Evolutionary conservation across 2,113 vertebrate genomes (phyloP), one percentile per base, ranked within the genome.

Genomic region (Grantiella picta): DNA sequence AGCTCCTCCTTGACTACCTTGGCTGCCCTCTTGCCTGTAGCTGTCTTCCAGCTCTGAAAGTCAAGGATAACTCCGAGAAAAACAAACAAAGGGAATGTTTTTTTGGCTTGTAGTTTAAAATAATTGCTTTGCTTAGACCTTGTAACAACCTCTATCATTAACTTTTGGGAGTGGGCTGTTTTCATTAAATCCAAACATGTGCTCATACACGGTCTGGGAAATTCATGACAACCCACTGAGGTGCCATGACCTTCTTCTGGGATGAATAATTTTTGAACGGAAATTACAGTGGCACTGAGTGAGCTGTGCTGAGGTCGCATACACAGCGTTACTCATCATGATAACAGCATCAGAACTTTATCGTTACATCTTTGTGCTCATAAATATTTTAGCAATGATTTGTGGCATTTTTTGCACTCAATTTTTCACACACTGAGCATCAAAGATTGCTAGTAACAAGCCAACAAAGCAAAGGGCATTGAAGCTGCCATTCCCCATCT

Each of bases 371-470:
- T 82, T 66, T 65, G 61, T 38, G 17, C 73, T 92, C 79, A 88
- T 92, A 92, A 95, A 75, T 93, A 91, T 92, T 93, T 91, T 82
- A 91, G 42, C 33, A 73, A 70, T 63, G 52, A 83, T 94, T 86
- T 88, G 50, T 90, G 75, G 42, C 82, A 91, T 90, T 90, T 90
- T 90, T 89, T 95, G 61, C 70, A 65, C 73, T 89, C 75, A 60
- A 10, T 86, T 84, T 86, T 94, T 73, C 56, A 59, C 35, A 60
- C 27, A 40, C 2, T 4, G 45, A 82, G 49, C 78, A 73, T 71
- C 36, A 65, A 87, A 92, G 52, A 73, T 35, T 83, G 40, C 56
- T 83, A 54, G 66, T 31, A 91, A 61, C 19, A 94, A 79, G 20
- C 9, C 33, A 73, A n/a, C 11, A 75, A 82, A 87, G 29, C 38